Evolutionary conservation across 2,797 vertebrate species (phyloP), one percentile per base, ranked within the genome.

Genomic region (Sardinella longiceps): DNA sequence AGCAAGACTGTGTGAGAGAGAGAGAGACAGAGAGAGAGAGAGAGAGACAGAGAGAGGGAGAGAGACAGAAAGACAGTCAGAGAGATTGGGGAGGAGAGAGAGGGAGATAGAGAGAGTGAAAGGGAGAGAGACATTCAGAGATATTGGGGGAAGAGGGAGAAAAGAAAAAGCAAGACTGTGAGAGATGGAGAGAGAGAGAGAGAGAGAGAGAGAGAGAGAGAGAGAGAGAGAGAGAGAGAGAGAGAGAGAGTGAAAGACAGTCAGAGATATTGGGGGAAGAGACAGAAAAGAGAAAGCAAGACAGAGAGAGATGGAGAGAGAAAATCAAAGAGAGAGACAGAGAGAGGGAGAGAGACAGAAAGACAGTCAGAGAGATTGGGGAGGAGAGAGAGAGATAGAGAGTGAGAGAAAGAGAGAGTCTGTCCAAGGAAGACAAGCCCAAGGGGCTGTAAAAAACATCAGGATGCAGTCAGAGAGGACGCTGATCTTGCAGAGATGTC

Each of bases 381-480:
- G 90, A 85, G 84, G 33, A 86, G 87, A 88, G 88, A 90, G 88
- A 90, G 91, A 89, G 89, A 91, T 91, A 89, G 90, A 81, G 86
- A 89, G 87, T 87, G 23, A 80, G 87, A 89, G 88, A 85, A 87
- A 85, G 82, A 53, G 84, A 18, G 80, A 66, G 60, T 23, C 66
- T 37, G 66, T 74, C 30, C 66, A 74, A 37, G 14, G 33, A 74
- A 15, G 33, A 15, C 1, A 50, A 50, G 30, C 66, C 66, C 30
- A 37, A 39, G 30, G 30, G 66, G 66, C 30, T 15, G 15, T 33
- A 74, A 74, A 15, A 74, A 74, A 74, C 66, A 74, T 33, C 15
- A 74, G 66, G 33, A 74, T 28, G 12, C 66, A 39, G 66, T 18
- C 28, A 33, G 63, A 3, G 33, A 30, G 20, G 53, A 0, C 25